Percentiles rank a stretch among this genome's conserved stretches.
Evolutionary conservation across 2,797 vertebrate species (phyloP).

Genomic region (Astyanax mexicanus): DNA sequence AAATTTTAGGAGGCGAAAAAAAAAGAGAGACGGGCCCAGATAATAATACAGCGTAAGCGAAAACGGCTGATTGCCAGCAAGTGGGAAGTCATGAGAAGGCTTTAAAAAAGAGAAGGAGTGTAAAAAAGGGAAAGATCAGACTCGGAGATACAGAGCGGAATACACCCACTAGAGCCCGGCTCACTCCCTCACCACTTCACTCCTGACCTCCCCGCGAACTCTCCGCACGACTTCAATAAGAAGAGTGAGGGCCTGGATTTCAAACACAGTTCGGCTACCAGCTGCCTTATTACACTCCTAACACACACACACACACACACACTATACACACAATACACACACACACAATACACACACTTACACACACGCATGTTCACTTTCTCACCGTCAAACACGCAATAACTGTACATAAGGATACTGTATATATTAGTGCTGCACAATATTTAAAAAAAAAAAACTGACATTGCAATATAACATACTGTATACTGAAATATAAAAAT

Average conservation of each 20-base stretch:
- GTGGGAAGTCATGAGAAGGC: slow-evolving; percentile 36
- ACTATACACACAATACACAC: neutral
- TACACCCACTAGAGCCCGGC: slow-evolving; percentile 35
- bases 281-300: slow-evolving; percentile 7
- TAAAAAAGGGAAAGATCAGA: slow-evolving; percentile 13
- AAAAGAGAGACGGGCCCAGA: neutral
- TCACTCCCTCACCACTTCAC: slow-evolving; percentile 40
- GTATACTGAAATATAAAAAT: no score
- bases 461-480: no score
- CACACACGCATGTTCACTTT: no score
- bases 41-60: slow-evolving; percentile 31
- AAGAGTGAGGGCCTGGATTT: slow-evolving; percentile 33
- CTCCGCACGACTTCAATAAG: slow-evolving; percentile 37
- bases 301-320: neutral
- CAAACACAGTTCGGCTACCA: slow-evolving; percentile 22
- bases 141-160: slow-evolving; percentile 12
- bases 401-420: no score
- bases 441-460: no score
- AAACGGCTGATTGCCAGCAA: slow-evolving; percentile 23
- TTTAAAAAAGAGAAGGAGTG: neutral
- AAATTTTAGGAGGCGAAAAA: slow-evolving; percentile 41
- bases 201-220: slow-evolving; percentile 34
- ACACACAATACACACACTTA: neutral
- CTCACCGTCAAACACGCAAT: no score
- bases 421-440: no score